phyloP scores from a whole-genome alignment of 2,113 vertebrate species.

The Heteronetta atricapilla region DNA sequence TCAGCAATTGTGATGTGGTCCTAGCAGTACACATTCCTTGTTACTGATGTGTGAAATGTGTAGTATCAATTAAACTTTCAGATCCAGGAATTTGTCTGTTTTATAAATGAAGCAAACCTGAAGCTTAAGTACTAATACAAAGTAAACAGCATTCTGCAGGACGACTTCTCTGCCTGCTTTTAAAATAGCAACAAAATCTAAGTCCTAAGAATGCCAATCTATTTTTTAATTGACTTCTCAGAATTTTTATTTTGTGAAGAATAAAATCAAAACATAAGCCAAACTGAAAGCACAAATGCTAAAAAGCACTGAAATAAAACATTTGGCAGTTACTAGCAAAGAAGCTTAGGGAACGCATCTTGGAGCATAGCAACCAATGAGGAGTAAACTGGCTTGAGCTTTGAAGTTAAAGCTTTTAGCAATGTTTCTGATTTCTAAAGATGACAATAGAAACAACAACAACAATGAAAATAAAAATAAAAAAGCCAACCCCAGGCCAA shows the following conservation, averaged over 20 bases:
- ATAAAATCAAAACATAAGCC: constrained; percentile 26
- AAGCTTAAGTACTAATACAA: not conserved
- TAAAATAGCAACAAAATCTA: not conserved
- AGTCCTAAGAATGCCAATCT: not conserved
- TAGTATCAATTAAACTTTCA: not conserved
- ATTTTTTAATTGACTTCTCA: constrained; percentile 47
- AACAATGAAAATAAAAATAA: not conserved
- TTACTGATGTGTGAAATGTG: not conserved
- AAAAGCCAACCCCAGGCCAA: not conserved
- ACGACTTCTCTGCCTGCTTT: not conserved
- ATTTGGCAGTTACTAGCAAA: constrained; percentile 27
- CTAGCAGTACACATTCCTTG: not conserved
- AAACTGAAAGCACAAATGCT: not conserved
- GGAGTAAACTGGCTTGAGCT: constrained; percentile 12
- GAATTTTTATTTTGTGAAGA: not conserved
- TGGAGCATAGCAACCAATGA: constrained; percentile 19
- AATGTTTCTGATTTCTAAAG: constrained; percentile 18
- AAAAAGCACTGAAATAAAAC: not conserved
- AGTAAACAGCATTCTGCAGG: not conserved
- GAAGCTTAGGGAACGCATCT: constrained; percentile 25
- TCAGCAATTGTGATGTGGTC: not conserved
- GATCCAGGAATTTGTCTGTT: not conserved
- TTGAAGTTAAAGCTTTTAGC: constrained; percentile 56
- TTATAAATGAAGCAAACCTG: not conserved
- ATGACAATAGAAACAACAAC: constrained; percentile 15